phyloP scores from a whole-genome alignment of 2,888 invertebrate species.

The Nomada fabriciana region DNA sequence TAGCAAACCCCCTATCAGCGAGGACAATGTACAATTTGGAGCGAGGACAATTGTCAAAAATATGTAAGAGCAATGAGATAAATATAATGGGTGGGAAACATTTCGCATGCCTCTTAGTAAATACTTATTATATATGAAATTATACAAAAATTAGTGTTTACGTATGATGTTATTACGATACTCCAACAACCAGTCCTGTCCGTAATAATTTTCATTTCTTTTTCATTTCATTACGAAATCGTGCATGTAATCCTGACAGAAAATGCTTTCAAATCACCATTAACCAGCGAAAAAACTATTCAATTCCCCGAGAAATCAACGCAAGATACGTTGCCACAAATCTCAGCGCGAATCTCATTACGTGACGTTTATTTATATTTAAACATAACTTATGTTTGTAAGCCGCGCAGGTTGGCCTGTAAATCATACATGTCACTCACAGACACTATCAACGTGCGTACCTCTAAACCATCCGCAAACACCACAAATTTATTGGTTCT shows the following conservation, averaged over 20 bases:
- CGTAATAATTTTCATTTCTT: too few relatives aligned
- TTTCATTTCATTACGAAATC: too few relatives aligned
- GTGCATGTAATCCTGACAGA: too few relatives aligned
- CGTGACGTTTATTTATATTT: constrained; percentile 19
- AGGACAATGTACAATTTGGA: not conserved
- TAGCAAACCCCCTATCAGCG: not conserved
- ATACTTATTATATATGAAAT: too few relatives aligned
- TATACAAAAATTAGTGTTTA: too few relatives aligned
- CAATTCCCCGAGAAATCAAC: not conserved
- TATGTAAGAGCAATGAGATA: not conserved
- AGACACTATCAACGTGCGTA: not conserved
- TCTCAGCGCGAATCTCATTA: constrained; percentile 16
- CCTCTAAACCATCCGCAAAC: not conserved
- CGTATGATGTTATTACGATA: too few relatives aligned
- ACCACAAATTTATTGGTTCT: not conserved
- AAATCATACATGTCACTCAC: constrained; percentile 12
- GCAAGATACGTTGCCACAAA: not conserved
- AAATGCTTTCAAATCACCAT: too few relatives aligned
- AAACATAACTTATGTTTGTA: constrained; percentile 19
- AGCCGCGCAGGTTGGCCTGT: not conserved
- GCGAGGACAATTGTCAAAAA: not conserved
- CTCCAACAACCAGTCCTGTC: too few relatives aligned
- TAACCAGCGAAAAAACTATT: too few relatives aligned
- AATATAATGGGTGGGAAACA: not conserved
- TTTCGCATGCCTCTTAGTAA: not conserved